Evolutionary conservation across 2,888 invertebrate genomes (phyloP).

Genomic region (Agriopis aurantiaria): DNA sequence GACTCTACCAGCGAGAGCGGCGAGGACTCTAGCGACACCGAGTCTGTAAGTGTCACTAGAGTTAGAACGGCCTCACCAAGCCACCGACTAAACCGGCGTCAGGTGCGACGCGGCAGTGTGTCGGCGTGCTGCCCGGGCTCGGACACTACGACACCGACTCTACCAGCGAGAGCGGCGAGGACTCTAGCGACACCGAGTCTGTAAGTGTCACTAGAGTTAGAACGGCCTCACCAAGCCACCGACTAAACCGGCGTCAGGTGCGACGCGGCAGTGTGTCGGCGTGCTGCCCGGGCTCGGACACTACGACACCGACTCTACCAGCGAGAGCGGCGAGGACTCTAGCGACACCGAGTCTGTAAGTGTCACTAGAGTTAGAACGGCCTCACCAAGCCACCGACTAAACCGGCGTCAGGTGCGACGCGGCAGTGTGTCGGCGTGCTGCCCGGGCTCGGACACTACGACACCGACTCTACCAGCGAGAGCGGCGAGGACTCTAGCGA

Average conservation of each 20-base stretch:
- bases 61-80: background rate
- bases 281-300: constrained; percentile 94
- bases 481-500: constrained; percentile 74
- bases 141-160: constrained; percentile 90
- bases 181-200: constrained; percentile 81
- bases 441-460: constrained; percentile 93
- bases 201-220: constrained; percentile 14
- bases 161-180: constrained; percentile 69
- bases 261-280: constrained; percentile 89
- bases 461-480: constrained; percentile 86
- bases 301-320: constrained; percentile 88
- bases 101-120: constrained; percentile 86
- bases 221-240: no score
- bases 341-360: constrained; percentile 81
- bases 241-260: constrained; percentile 32
- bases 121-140: constrained; percentile 94
- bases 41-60: constrained; percentile 49
- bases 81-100: background rate
- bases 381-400: no score
- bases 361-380: background rate
- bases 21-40: constrained; percentile 79
- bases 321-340: constrained; percentile 47
- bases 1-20: constrained; percentile 81
- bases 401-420: constrained; percentile 51
- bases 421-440: constrained; percentile 92